Percentiles rank a stretch among this genome's conserved stretches.
Evolutionary conservation across 2,113 vertebrate species (phyloP).

Genomic region (Mirounga angustirostris): DNA sequence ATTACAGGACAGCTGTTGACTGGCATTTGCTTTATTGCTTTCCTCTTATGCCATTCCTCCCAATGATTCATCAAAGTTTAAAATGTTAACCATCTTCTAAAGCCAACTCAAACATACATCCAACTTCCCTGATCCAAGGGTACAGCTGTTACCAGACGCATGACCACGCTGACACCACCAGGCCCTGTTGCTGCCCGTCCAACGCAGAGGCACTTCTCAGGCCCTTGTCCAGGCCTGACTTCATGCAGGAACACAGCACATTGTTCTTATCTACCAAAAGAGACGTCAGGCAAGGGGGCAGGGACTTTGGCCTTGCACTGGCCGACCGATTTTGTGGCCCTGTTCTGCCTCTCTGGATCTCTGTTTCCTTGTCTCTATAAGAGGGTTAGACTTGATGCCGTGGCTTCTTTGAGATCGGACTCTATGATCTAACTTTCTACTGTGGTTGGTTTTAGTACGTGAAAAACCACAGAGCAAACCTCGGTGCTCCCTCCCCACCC

Average conservation of each 20-base stretch:
- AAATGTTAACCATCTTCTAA: neutral
- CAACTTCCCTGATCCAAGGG: neutral
- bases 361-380: neutral
- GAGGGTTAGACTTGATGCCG: neutral
- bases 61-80: conserved; percentile 30
- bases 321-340: too few species aligned
- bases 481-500: neutral
- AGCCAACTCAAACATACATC: conserved; percentile 13
- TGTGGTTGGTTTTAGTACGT: neutral
- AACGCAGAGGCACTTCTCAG: neutral
- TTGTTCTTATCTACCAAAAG: neutral
- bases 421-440: neutral
- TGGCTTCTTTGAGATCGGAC: neutral
- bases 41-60: neutral
- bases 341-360: neutral
- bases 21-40: conserved; percentile 62
- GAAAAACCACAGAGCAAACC: neutral
- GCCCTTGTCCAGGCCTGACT: neutral
- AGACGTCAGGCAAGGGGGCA: neutral
- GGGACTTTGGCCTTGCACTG: neutral
- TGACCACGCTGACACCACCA: neutral
- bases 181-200: neutral
- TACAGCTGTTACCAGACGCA: neutral
- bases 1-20: neutral
- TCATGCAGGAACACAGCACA: neutral